These are phyloP conservation scores for Drosophila engyochracea DNA, from an alignment of 2,888 invertebrate species.

Conservation along the genomic window DNA sequence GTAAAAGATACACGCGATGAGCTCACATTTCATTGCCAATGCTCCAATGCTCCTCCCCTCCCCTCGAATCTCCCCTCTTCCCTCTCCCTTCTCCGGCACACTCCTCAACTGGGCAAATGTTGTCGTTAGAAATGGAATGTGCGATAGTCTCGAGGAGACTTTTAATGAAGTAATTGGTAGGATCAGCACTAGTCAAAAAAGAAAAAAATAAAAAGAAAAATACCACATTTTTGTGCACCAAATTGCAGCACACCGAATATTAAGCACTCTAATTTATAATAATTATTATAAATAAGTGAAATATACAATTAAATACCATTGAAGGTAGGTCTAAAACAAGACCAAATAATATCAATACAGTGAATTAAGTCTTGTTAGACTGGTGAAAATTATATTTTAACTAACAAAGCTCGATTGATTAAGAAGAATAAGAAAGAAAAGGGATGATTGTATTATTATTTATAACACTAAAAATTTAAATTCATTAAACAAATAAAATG, in stretches of 20 bases:
- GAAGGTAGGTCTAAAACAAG: neutral
- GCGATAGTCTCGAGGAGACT: constrained; percentile 37
- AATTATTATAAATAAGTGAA: neutral
- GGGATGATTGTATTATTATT: too few species aligned
- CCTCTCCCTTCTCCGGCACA: rapidly evolving
- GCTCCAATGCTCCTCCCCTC: constrained; percentile 26
- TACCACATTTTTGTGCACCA: constrained; percentile 23
- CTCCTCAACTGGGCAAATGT: constrained; percentile 25
- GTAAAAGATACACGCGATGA: constrained; percentile 62
- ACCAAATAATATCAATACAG: neutral
- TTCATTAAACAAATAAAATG: neutral
- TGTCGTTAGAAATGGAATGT: constrained; percentile 29
- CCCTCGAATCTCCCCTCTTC: neutral
- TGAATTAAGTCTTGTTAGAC: neutral
- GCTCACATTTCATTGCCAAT: constrained; percentile 80
- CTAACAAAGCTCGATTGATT: neutral
- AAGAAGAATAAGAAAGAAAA: too few species aligned
- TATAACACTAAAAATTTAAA: neutral
- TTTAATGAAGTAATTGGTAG: constrained; percentile 77
- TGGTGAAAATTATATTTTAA: neutral
- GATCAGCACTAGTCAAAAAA: constrained; percentile 54
- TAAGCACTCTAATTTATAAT: constrained; percentile 8
- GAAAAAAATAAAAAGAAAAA: constrained; percentile 1
- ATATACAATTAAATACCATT: too few species aligned
- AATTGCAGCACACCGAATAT: neutral